phyloP scores from a whole-genome alignment of 2,113 vertebrate genomes.

The Plotosus lineatus region DNA sequence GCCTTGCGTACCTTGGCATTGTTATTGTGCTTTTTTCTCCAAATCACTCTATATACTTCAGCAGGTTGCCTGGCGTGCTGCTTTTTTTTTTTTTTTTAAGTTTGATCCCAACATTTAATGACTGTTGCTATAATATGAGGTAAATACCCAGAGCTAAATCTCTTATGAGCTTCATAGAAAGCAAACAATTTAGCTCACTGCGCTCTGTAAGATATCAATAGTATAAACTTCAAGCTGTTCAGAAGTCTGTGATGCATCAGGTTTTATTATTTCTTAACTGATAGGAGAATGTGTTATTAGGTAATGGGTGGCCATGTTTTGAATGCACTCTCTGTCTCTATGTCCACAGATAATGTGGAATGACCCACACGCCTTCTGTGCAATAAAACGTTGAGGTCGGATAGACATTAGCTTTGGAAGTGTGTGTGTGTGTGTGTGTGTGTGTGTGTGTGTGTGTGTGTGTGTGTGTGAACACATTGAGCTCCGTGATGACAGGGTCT shows the following conservation, averaged over 20 bases:
- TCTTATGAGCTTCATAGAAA: conserved; percentile 4
- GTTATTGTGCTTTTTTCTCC: background rate
- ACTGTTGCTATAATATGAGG: conserved; percentile 9
- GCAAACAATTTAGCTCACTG: background rate
- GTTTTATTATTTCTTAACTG: background rate
- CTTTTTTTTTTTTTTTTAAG: conserved; percentile 34
- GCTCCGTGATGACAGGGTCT: conserved; percentile 56
- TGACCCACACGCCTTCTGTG: background rate
- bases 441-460: conserved; percentile 36
- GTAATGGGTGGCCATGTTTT: background rate
- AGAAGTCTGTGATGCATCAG: background rate
- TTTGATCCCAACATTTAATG: conserved; percentile 39
- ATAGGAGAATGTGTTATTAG: conserved; percentile 12
- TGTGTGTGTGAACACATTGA: conserved; percentile 30
- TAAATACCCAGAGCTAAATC: conserved; percentile 14
- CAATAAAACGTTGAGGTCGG: conserved; percentile 14
- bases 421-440: conserved; percentile 16
- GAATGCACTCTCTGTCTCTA: background rate
- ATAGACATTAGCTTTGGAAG: conserved; percentile 33
- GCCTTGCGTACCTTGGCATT: conserved; percentile 15
- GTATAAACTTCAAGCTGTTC: background rate
- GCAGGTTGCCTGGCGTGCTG: conserved; percentile 39
- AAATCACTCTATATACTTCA: conserved; percentile 13
- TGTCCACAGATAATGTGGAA: background rate
- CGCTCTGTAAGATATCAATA: background rate